Base-by-base conservation (phyloP, 2,888 invertebrate genomes). In the Mythimna impura region DNA sequence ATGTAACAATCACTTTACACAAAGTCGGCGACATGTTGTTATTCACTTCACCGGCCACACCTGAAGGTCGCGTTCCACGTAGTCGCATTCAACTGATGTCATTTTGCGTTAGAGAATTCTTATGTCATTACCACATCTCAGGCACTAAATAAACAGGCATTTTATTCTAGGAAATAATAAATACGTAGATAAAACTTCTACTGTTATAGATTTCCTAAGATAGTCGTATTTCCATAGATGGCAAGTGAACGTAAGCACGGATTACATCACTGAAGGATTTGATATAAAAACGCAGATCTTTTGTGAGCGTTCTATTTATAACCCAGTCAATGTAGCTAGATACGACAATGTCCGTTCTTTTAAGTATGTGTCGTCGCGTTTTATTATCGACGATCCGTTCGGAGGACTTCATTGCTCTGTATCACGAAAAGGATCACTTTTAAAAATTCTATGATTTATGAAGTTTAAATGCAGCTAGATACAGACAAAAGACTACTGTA, bases 121-220 rank as follows among this genome's bases (percentile, higher is more conserved):
- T 93, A 71, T 80, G 76, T 71, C 86, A 90, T 94, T 93, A 92
- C 90, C 83, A 88, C 91, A 93, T 89, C 86, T 89, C 86, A 78
- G 55, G 43, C 78, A 62, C 76, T 81, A 75, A 79, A 80, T 58
- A 78, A 76, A 78, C 61, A 75, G 22, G 55, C 62, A 61, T 73
- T 40, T 50, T 40, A 61, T 58, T 65, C 66, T 67, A 68, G 57
- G 63, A 73, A 75, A 74, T 54, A 68, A 50, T 75, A 80, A 71
- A 76, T 66, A 30, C 54, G 3, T 40, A 70, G 63, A 76, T 73
- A 20, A 64, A 63, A 69, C 17, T 57, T 70, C 65, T 78, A 47
- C 40, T 62, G 25, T 66, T 75, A 25, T 14, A 62, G 10, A 64
- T 63, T 66, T 80, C 74, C 66, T 30, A 64, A 81, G 54, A 75